Percentiles rank a stretch among this genome's conserved stretches.
These are phyloP conservation scores for Cyanoramphus novaezelandiae DNA, from an alignment of 2,113 vertebrate genomes.

Conservation along the genomic window DNA sequence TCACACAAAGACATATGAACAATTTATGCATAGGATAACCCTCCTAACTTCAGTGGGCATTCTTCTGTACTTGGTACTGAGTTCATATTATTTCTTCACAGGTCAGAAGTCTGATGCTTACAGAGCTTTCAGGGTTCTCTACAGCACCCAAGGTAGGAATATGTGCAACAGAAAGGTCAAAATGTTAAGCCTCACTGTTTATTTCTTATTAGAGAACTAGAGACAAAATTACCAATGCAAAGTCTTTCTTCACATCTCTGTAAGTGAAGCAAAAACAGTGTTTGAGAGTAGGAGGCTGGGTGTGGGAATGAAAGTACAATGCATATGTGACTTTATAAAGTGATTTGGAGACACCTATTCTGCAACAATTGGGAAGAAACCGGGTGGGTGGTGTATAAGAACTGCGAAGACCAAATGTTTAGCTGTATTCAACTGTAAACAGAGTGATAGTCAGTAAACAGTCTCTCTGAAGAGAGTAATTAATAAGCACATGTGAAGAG, in stretches of 20 bases:
- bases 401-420: constrained; percentile 70
- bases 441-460: constrained; percentile 66
- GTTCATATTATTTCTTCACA: neutral
- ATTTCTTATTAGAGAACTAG: neutral
- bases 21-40: neutral
- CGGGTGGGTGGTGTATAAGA: constrained; percentile 46
- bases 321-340: neutral
- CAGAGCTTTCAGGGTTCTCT: neutral
- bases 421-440: constrained; percentile 59
- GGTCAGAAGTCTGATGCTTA: neutral
- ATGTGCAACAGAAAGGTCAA: neutral
- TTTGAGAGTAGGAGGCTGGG: neutral
- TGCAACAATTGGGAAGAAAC: constrained; percentile 56
- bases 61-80: neutral
- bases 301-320: neutral
- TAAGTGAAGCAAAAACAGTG: neutral
- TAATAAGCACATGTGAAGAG: constrained; percentile 70
- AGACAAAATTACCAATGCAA: neutral
- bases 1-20: neutral
- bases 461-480: constrained; percentile 67
- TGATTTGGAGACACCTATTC: constrained; percentile 19
- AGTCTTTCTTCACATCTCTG: neutral
- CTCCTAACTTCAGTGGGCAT: neutral
- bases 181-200: neutral
- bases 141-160: neutral